Evolutionary conservation across 2,113 vertebrate species (phyloP).

Genomic region (Psephotus haematonotus): DNA sequence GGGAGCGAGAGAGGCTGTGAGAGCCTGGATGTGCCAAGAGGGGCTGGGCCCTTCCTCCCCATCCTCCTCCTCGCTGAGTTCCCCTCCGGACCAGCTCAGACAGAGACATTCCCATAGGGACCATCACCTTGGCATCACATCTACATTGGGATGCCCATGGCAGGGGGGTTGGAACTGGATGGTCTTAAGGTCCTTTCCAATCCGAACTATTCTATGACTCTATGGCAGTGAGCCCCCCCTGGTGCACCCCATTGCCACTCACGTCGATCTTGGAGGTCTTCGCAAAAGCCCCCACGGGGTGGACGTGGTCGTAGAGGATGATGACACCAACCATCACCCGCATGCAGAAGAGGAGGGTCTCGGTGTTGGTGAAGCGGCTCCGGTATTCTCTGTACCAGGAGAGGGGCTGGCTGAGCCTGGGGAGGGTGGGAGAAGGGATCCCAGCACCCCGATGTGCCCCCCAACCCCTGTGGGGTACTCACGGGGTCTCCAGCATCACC

Average conservation of each 20-base stretch:
- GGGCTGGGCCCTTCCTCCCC: not conserved
- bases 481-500: conserved; percentile 96
- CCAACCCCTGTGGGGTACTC: conserved; percentile 4
- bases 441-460: fast-evolving
- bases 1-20: not conserved
- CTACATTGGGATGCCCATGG: fast-evolving
- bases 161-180: too few species aligned
- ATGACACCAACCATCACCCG: conserved; percentile 94
- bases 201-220: too few species aligned
- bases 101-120: not conserved
- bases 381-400: conserved; percentile 81
- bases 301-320: conserved; percentile 93
- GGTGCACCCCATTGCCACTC: not conserved
- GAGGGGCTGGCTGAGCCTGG: not conserved
- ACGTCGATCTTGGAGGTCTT: conserved; percentile 95
- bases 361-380: conserved; percentile 92
- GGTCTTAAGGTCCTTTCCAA: too few species aligned
- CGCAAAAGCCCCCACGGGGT: conserved; percentile 91
- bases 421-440: not conserved
- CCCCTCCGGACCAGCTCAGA: not conserved
- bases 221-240: fast-evolving
- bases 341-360: conserved; percentile 95
- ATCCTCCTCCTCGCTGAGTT: not conserved
- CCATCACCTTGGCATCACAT: fast-evolving
- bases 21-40: fast-evolving